Evolutionary conservation across 1,140 invertebrate genomes (phyloP).

Genomic region (Chlorops oryzae): DNA sequence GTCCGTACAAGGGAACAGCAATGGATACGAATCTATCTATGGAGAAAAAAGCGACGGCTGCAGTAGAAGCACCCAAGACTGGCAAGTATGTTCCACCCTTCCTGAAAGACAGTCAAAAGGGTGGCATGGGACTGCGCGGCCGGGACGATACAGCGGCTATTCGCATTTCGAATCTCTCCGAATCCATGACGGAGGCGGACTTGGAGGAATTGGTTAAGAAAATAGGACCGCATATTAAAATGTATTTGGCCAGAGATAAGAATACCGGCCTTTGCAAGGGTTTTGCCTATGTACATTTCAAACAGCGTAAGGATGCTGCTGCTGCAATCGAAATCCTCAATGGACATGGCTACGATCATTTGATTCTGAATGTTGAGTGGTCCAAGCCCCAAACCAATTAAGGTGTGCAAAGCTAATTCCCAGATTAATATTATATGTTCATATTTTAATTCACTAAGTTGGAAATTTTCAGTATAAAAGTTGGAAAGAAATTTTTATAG

Average conservation of each 20-base stretch:
- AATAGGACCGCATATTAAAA: conserved; percentile 57
- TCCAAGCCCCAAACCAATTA: conserved; percentile 71
- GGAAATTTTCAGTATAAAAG: no score
- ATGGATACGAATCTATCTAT: conserved; percentile 57
- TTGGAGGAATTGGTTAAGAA: conserved; percentile 88
- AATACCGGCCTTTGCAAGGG: conserved; percentile 78
- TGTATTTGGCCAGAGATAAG: conserved; percentile 85
- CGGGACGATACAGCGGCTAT: conserved; percentile 83
- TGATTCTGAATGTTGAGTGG: conserved; percentile 98
- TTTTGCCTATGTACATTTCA: conserved; percentile 96
- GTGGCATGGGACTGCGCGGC: conserved; percentile 61
- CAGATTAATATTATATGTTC: no score
- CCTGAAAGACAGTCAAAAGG: conserved; percentile 73
- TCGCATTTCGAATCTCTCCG: conserved; percentile 94
- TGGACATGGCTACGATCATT: conserved; percentile 96
- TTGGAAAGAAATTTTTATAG: no score
- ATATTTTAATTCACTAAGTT: no score
- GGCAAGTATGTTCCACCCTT: conserved; percentile 80
- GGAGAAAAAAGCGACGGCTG: conserved; percentile 39
- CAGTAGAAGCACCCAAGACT: conserved; percentile 48
- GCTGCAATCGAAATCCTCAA: conserved; percentile 85
- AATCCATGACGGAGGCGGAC: conserved; percentile 91
- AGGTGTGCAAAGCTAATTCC: no score
- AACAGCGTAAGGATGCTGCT: conserved; percentile 80
- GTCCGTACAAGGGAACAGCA: conserved; percentile 90